Conservation (phyloP, 1,140 invertebrate genomes). For the Holcopasites calliopsidis region DNA sequence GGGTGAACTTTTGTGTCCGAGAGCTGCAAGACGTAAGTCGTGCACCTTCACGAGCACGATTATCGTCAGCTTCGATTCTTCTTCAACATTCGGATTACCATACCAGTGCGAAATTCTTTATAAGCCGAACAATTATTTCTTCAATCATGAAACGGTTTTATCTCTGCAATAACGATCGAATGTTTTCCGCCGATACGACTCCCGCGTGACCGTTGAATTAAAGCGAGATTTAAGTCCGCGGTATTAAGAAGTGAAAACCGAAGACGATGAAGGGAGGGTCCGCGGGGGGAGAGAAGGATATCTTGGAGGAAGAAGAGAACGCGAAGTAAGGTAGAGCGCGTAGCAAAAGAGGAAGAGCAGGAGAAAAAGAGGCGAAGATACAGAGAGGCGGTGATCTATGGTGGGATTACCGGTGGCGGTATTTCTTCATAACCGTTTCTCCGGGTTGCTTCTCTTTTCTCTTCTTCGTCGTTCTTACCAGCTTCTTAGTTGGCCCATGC, state of each 20-base stretch:
- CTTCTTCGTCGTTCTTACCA: slow-evolving; percentile 39
- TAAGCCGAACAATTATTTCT: no score
- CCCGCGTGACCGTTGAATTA: slow-evolving; percentile 25
- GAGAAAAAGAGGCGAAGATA: slow-evolving; percentile 64
- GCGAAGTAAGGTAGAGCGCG: slow-evolving; percentile 21
- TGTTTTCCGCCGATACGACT: not conserved
- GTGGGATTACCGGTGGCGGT: slow-evolving; percentile 76
- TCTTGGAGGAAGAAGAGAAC: slow-evolving; percentile 24
- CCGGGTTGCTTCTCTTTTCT: slow-evolving; percentile 57
- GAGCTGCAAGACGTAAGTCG: slow-evolving; percentile 54
- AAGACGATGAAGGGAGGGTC: not conserved
- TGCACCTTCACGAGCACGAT: slow-evolving; percentile 8
- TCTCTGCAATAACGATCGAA: slow-evolving; percentile 18
- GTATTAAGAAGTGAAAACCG: slow-evolving; percentile 57
- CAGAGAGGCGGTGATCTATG: slow-evolving; percentile 75
- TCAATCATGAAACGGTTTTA: not conserved
- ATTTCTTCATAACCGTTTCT: slow-evolving; percentile 78
- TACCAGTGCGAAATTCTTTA: not conserved
- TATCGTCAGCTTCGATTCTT: not conserved
- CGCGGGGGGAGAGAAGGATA: slow-evolving; percentile 2
- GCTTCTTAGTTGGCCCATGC: slow-evolving; percentile 29
- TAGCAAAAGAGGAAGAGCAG: slow-evolving; percentile 51
- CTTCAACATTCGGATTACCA: not conserved
- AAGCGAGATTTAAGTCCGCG: slow-evolving; percentile 64
- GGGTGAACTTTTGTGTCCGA: slow-evolving; percentile 36